phyloP scores from a whole-genome alignment of 1,140 invertebrate genomes.

The Drosophila pseudoobscura region DNA sequence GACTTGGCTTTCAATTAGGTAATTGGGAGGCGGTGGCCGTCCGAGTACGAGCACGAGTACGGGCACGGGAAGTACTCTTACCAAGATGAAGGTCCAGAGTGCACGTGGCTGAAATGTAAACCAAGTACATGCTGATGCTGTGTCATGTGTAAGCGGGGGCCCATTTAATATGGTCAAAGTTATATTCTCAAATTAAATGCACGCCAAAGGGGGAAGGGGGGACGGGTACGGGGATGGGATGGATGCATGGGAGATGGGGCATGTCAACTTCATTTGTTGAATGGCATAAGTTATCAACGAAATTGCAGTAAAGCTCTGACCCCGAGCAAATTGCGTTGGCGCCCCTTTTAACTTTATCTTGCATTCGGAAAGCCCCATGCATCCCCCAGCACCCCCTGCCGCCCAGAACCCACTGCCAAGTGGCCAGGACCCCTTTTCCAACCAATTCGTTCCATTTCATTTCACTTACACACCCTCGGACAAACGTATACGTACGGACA shows the following conservation, averaged over 20 bases:
- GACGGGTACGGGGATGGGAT: neutral
- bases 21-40: slow-evolving; percentile 62
- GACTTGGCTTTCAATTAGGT: slow-evolving; percentile 73
- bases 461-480: slow-evolving; percentile 64
- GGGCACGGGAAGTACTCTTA: neutral
- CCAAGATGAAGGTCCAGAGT: slow-evolving; percentile 44
- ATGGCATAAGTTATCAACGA: slow-evolving; percentile 79
- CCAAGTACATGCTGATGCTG: slow-evolving; percentile 17
- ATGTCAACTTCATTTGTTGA: slow-evolving; percentile 80
- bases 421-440: slow-evolving; percentile 18
- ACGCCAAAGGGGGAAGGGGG: slow-evolving; percentile 30
- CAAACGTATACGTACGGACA: slow-evolving; percentile 18
- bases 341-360: slow-evolving; percentile 71
- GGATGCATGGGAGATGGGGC: slow-evolving; percentile 23
- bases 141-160: slow-evolving; percentile 48
- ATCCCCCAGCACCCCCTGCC: slow-evolving; percentile 17
- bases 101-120: slow-evolving; percentile 54
- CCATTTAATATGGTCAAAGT: slow-evolving; percentile 70
- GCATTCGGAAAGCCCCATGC: slow-evolving; percentile 58
- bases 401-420: slow-evolving; percentile 29
- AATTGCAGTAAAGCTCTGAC: slow-evolving; percentile 71
- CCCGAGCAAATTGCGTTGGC: slow-evolving; percentile 74
- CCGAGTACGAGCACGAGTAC: no score
- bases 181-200: slow-evolving; percentile 71
- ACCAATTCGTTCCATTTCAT: slow-evolving; percentile 76